These are phyloP conservation scores for Triplophysa tibetana DNA, from an alignment of 2,113 vertebrate genomes.

Conservation along the genomic window DNA sequence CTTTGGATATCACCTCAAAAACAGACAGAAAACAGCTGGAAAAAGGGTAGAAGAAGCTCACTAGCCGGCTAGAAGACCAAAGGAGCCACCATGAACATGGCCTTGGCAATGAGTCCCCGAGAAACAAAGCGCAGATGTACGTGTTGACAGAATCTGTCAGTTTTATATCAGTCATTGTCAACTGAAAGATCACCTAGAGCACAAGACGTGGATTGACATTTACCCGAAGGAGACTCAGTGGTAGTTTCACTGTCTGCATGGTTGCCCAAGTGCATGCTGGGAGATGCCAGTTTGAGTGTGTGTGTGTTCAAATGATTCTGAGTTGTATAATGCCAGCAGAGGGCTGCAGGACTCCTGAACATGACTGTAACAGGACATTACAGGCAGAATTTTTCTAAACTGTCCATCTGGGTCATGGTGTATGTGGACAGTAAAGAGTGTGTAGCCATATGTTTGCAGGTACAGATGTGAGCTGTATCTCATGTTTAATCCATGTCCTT, in stretches of 20 bases:
- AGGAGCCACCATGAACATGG: neutral
- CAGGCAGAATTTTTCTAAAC: neutral
- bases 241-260: neutral
- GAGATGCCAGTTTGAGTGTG: slow-evolving; percentile 27
- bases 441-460: neutral
- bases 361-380: slow-evolving; percentile 17
- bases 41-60: neutral
- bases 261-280: slow-evolving; percentile 12
- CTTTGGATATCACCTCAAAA: too few relatives aligned
- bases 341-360: slow-evolving; percentile 19
- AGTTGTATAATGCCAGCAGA: slow-evolving; percentile 28
- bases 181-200: slow-evolving; percentile 15
- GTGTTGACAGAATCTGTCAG: neutral
- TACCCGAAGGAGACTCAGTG: slow-evolving; percentile 1
- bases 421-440: neutral
- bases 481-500: neutral
- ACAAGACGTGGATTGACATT: slow-evolving; percentile 14
- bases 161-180: slow-evolving; percentile 31
- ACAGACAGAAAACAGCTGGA: neutral
- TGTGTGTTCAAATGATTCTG: slow-evolving; percentile 27
- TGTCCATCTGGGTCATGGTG: neutral
- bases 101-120: neutral
- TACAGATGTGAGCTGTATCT: neutral
- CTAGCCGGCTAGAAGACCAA: slow-evolving; percentile 1
- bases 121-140: slow-evolving; percentile 12